Conservation (phyloP, 2,888 invertebrate genomes). For the Dryobota labecula region DNA sequence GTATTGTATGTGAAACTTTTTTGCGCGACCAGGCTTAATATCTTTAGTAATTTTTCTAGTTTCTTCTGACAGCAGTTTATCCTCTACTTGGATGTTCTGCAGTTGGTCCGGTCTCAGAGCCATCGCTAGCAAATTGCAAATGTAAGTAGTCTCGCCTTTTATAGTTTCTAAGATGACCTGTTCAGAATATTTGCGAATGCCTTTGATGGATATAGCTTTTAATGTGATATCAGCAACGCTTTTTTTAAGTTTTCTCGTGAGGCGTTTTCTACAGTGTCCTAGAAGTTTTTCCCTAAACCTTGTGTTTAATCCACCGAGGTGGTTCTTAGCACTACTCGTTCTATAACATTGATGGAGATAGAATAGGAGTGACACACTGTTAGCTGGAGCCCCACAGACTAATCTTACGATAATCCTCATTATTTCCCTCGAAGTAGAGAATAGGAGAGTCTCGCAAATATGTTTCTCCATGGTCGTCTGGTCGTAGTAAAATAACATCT, state of each 20-base stretch:
- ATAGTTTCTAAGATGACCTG: slow-evolving; percentile 83
- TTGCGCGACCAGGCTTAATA: slow-evolving; percentile 77
- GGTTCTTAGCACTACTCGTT: slow-evolving; percentile 78
- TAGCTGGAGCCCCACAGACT: slow-evolving; percentile 81
- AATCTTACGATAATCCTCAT: slow-evolving; percentile 83
- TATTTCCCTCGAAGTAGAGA: slow-evolving; percentile 81
- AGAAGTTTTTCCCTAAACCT: slow-evolving; percentile 83
- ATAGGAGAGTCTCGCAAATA: slow-evolving; percentile 79
- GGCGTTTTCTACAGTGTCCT: slow-evolving; percentile 80
- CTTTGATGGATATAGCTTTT: slow-evolving; percentile 75
- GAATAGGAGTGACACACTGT: slow-evolving; percentile 83
- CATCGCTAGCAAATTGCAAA: slow-evolving; percentile 85
- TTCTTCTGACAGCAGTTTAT: slow-evolving; percentile 74
- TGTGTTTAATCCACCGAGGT: slow-evolving; percentile 82
- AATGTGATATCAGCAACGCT: slow-evolving; percentile 82
- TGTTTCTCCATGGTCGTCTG: slow-evolving; percentile 84
- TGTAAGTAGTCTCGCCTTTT: slow-evolving; percentile 82
- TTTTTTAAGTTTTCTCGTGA: slow-evolving; percentile 77
- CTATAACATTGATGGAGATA: slow-evolving; percentile 86
- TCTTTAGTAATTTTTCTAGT: slow-evolving; percentile 67
- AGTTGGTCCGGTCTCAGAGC: slow-evolving; percentile 85
- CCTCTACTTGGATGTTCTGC: slow-evolving; percentile 77
- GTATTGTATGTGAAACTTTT: slow-evolving; percentile 82
- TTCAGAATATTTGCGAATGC: slow-evolving; percentile 80
- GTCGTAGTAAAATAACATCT: slow-evolving; percentile 79